Percentiles rank a stretch among this genome's conserved stretches.
phyloP scores from a whole-genome alignment of 1,140 invertebrate genomes.

The Temnothorax curvispinosus region DNA sequence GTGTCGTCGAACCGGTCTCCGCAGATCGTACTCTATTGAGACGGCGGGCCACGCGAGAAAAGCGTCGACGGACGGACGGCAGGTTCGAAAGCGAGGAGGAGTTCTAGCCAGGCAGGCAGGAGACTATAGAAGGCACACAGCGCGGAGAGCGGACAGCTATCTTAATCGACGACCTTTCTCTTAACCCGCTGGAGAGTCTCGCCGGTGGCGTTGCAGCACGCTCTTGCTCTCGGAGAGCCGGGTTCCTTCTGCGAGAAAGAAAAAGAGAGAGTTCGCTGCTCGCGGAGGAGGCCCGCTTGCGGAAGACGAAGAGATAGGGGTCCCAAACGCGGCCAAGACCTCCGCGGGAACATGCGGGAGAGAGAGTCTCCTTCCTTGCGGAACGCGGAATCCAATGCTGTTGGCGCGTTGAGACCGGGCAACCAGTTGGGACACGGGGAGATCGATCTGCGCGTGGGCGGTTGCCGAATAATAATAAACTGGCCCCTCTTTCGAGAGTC shows the following conservation, averaged over 20 bases:
- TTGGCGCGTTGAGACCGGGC: slow-evolving; percentile 53
- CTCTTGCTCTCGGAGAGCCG: slow-evolving; percentile 52
- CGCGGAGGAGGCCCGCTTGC: slow-evolving; percentile 42
- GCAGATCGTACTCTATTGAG: slow-evolving; percentile 58
- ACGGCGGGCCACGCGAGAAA: slow-evolving; percentile 48
- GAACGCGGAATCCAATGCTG: slow-evolving; percentile 69
- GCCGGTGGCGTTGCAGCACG: slow-evolving; percentile 76
- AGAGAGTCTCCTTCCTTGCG: slow-evolving; percentile 27
- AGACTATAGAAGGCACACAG: slow-evolving; percentile 59
- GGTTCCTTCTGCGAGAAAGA: slow-evolving; percentile 17
- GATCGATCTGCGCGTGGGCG: slow-evolving; percentile 77
- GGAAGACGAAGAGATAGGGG: slow-evolving; percentile 48
- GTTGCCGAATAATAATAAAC: slow-evolving; percentile 80
- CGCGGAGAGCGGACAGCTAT: slow-evolving; percentile 77
- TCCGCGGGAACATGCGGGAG: slow-evolving; percentile 32
- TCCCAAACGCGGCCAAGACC: background rate
- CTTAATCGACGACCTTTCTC: slow-evolving; percentile 83
- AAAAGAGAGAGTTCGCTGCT: background rate
- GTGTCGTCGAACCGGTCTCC: slow-evolving; percentile 56
- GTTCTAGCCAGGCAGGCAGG: slow-evolving; percentile 62
- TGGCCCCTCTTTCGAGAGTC: slow-evolving; percentile 66
- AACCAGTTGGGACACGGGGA: slow-evolving; percentile 65
- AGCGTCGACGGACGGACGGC: slow-evolving; percentile 25
- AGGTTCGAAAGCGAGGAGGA: slow-evolving; percentile 39
- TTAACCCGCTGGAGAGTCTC: slow-evolving; percentile 75